phyloP scores from a whole-genome alignment of 2,113 vertebrate genomes.

The Rhineura floridana region DNA sequence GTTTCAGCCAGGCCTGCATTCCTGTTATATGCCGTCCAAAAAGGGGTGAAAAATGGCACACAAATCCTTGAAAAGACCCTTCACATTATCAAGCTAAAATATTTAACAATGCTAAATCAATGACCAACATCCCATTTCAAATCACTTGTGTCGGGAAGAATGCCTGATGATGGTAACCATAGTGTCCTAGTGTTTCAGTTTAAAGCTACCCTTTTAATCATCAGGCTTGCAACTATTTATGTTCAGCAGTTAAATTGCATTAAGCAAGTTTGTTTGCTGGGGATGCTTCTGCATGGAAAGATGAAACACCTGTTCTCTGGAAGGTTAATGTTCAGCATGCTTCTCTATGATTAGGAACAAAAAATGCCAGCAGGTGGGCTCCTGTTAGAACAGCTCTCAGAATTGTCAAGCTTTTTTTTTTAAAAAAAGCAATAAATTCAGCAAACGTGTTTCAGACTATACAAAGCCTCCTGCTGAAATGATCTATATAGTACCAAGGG shows the following conservation, averaged over 20 bases:
- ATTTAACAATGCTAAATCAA: slow-evolving; percentile 42
- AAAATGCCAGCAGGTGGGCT: slow-evolving; percentile 67
- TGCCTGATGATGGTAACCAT: slow-evolving; percentile 3
- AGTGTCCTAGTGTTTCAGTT: slow-evolving; percentile 3
- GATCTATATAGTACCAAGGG: slow-evolving; percentile 38
- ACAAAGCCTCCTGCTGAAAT: slow-evolving; percentile 56
- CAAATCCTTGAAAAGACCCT: neutral
- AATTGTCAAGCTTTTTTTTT: slow-evolving; percentile 45
- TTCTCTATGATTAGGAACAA: slow-evolving; percentile 63
- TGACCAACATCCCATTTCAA: slow-evolving; percentile 14
- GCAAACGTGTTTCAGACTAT: slow-evolving; percentile 46
- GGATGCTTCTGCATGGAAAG: slow-evolving; percentile 41
- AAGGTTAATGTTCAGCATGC: slow-evolving; percentile 64
- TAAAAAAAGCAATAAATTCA: slow-evolving; percentile 53
- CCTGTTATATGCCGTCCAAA: slow-evolving; percentile 14
- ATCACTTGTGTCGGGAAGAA: neutral
- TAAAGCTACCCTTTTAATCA: slow-evolving; percentile 35
- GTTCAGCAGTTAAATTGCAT: slow-evolving; percentile 29
- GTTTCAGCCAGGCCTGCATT: neutral
- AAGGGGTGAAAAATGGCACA: neutral
- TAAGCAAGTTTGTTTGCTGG: slow-evolving; percentile 36
- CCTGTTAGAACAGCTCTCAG: slow-evolving; percentile 49
- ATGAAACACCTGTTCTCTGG: slow-evolving; percentile 51
- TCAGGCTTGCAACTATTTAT: slow-evolving; percentile 25
- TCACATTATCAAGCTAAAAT: neutral